A percentile compares a stretch with the other conserved stretches of the same genome.
phyloP scores from a whole-genome alignment of 2,797 vertebrate genomes.

The Gambelia wislizenii region DNA sequence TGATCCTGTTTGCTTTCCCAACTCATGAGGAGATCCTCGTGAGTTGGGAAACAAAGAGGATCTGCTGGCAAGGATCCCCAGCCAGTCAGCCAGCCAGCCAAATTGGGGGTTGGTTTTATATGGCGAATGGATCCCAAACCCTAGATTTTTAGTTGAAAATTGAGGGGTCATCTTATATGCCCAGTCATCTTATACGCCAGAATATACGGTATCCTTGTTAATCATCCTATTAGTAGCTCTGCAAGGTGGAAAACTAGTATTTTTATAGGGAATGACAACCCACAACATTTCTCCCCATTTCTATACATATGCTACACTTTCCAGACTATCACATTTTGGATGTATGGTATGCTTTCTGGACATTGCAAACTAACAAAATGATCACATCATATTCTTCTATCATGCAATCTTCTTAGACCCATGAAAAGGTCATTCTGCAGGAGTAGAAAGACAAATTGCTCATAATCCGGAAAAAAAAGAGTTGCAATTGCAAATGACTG shows the following conservation, averaged over 20 bases:
- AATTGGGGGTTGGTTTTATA: too few species aligned
- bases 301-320: not conserved
- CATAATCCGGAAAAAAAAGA: slow-evolving; percentile 11
- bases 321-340: slow-evolving; percentile 32
- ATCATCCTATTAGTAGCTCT: not conserved
- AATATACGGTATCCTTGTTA: not conserved
- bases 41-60: too few species aligned
- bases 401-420: slow-evolving; percentile 53
- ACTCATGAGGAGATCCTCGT: too few species aligned
- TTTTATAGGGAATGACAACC: not conserved
- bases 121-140: too few species aligned
- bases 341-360: slow-evolving; percentile 40
- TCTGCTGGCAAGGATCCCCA: too few species aligned
- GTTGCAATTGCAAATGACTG: slow-evolving; percentile 31
- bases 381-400: slow-evolving; percentile 43
- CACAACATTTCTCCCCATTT: not conserved
- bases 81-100: too few species aligned
- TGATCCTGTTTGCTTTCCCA: too few species aligned
- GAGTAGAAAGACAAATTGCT: slow-evolving; percentile 40
- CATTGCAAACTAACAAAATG: slow-evolving; percentile 53
- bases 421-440: slow-evolving; percentile 53
- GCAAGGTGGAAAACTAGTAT: not conserved
- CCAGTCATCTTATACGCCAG: too few species aligned
- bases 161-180: too few species aligned
- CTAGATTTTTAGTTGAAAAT: too few species aligned